Conservation (phyloP, 2,888 invertebrate species). For the Agonopterix subpropinquella region DNA sequence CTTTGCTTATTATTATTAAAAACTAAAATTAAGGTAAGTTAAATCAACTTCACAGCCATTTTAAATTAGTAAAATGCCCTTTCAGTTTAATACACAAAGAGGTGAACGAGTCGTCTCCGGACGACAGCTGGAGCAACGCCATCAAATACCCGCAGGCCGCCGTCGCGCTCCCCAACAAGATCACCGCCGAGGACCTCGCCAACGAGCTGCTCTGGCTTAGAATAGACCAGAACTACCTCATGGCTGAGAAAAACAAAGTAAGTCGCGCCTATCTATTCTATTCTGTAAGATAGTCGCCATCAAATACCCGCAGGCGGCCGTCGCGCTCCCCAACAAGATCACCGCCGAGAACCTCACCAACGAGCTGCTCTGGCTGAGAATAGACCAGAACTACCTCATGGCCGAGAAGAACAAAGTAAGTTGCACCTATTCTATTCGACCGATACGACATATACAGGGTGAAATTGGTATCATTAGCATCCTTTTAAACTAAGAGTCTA, state of each 20-base stretch:
- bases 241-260: conserved; percentile 52
- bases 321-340: conserved; percentile 60
- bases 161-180: conserved; percentile 58
- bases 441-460: no score
- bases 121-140: conserved; percentile 46
- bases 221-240: conserved; percentile 62
- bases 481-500: no score
- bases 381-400: conserved; percentile 63
- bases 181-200: conserved; percentile 64
- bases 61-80: neutral
- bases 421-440: neutral
- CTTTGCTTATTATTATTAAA: no score
- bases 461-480: no score
- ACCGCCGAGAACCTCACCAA: conserved; percentile 65
- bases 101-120: conserved; percentile 43
- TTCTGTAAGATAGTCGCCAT: conserved; percentile 12
- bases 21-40: no score
- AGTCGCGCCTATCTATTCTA: neutral
- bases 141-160: conserved; percentile 39
- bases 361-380: conserved; percentile 63
- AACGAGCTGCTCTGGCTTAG: conserved; percentile 66
- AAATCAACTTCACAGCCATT: no score
- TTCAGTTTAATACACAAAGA: conserved; percentile 1
- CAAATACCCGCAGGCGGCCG: conserved; percentile 39
- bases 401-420: conserved; percentile 48